Conservation (phyloP, 2,888 invertebrate genomes). For the Physocephala rufipes region DNA sequence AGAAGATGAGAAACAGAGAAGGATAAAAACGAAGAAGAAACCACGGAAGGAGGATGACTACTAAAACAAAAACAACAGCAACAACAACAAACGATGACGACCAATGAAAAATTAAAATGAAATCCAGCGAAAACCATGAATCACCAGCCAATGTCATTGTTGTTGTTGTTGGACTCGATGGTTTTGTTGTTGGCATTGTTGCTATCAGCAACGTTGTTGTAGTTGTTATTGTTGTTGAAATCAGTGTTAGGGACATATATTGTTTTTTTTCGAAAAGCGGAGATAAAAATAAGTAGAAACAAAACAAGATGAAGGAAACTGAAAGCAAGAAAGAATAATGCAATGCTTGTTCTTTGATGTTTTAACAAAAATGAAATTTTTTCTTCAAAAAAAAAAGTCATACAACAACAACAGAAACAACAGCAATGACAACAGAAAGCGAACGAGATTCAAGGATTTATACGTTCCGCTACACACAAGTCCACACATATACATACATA, state of each 20-base stretch:
- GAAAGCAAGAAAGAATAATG: neutral
- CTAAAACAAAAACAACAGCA: neutral
- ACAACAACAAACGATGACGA: neutral
- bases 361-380: too few species aligned
- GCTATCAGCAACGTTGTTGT: too few species aligned
- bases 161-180: constrained; percentile 8
- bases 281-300: neutral
- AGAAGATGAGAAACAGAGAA: neutral
- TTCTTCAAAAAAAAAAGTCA: neutral
- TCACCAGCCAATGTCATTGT: constrained; percentile 42
- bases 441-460: constrained; percentile 17
- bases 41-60: neutral
- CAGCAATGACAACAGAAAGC: constrained; percentile 1
- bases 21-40: neutral
- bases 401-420: neutral
- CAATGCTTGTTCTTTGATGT: too few species aligned
- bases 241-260: neutral
- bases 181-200: neutral
- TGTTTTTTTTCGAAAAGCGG: neutral
- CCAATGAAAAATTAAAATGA: neutral
- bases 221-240: constrained; percentile 1
- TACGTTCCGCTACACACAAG: neutral
- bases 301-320: constrained; percentile 7
- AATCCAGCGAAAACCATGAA: constrained; percentile 20
- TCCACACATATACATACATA: constrained; percentile 3